Evolutionary conservation across 2,888 invertebrate species (phyloP).

Genomic region (Ernsta delagoae): DNA sequence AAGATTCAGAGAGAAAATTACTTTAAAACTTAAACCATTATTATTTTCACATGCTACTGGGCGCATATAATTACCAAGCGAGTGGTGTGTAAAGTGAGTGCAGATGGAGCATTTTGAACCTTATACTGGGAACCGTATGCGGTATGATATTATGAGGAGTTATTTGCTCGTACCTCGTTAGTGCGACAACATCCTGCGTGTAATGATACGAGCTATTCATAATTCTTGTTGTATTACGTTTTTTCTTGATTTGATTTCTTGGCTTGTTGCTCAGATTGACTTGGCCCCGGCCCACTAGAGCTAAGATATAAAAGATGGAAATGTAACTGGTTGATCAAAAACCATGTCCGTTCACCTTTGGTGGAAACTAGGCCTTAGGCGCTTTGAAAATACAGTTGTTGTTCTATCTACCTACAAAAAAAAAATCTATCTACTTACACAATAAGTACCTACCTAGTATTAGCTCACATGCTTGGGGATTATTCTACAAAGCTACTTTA

Average conservation of each 20-base stretch:
- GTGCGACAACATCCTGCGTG: constrained; percentile 64
- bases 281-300: no score
- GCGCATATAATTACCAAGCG: constrained; percentile 36
- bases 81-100: constrained; percentile 38
- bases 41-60: constrained; percentile 37
- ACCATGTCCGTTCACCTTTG: no score
- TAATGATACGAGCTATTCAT: constrained; percentile 61
- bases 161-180: constrained; percentile 75
- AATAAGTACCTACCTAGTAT: background rate
- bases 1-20: constrained; percentile 37
- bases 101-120: constrained; percentile 44
- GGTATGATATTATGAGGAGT: constrained; percentile 64
- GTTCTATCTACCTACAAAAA: no score
- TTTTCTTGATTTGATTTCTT: constrained; percentile 18
- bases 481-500: background rate
- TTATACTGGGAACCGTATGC: constrained; percentile 39
- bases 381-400: no score
- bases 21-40: constrained; percentile 38
- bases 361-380: no score
- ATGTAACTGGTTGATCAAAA: no score
- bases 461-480: background rate
- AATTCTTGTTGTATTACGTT: constrained; percentile 54
- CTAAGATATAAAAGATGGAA: no score
- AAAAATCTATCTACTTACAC: no score
- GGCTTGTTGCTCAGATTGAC: no score